These are phyloP conservation scores for Pachyramphus minor DNA, from an alignment of 2,113 vertebrate genomes.

Conservation along the genomic window DNA sequence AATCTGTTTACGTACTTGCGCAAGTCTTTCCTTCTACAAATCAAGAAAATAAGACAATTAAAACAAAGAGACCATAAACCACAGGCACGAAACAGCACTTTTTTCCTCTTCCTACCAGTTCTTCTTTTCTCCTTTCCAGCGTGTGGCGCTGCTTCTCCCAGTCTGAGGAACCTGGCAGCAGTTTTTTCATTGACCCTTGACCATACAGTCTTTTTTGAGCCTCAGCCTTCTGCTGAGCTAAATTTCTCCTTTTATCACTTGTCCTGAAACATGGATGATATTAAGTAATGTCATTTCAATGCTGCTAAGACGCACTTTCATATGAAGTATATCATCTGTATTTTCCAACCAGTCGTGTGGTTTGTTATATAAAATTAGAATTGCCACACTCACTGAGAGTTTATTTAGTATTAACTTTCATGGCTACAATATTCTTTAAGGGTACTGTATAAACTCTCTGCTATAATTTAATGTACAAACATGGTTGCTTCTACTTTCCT, in stretches of 20 bases:
- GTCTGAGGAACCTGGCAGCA: conserved; percentile 88
- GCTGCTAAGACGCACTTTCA: not conserved
- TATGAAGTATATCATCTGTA: not conserved
- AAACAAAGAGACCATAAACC: not conserved
- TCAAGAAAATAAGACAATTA: conserved; percentile 55
- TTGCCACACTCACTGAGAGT: not conserved
- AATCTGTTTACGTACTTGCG: conserved; percentile 94
- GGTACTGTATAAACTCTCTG: not conserved
- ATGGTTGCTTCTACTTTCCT: not conserved
- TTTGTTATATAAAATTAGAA: not conserved
- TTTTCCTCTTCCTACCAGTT: conserved; percentile 80
- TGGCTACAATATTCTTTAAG: not conserved
- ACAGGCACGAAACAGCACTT: not conserved
- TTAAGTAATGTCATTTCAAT: not conserved
- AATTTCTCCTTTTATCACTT: conserved; percentile 94
- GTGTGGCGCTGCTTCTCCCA: conserved; percentile 94
- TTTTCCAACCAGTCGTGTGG: not conserved
- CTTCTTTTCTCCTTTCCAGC: conserved; percentile 89
- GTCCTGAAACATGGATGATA: conserved; percentile 76
- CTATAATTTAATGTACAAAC: not conserved
- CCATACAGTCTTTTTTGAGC: conserved; percentile 93
- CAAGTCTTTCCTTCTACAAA: conserved; percentile 92
- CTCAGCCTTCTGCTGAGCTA: conserved; percentile 96
- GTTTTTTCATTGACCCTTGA: conserved; percentile 87
- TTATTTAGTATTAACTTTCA: not conserved